Percentiles rank a stretch among this genome's conserved stretches.
phyloP scores from a whole-genome alignment of 2,797 vertebrate genomes.

The Arvicola amphibius region DNA sequence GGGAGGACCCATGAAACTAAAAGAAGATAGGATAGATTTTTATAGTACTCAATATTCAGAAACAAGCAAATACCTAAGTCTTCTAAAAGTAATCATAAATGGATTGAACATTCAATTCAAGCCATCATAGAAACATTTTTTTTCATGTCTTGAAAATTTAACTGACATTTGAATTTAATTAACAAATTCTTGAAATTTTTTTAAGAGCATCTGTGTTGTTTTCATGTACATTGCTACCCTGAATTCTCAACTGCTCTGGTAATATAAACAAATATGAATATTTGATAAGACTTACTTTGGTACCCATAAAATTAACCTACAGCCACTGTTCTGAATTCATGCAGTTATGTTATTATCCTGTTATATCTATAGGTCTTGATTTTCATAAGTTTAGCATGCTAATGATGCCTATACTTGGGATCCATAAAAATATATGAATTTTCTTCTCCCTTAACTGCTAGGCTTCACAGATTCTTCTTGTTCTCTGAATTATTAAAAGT shows the following conservation, averaged over 20 bases:
- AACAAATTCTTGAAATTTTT: neutral
- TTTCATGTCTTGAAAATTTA: neutral
- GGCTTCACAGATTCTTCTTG: conserved; percentile 59
- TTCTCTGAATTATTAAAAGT: conserved; percentile 77
- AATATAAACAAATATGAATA: neutral
- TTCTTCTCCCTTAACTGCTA: conserved; percentile 56
- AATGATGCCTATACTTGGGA: conserved; percentile 69
- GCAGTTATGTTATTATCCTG: conserved; percentile 55
- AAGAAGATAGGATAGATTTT: neutral
- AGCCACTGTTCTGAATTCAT: neutral
- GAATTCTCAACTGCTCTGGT: neutral
- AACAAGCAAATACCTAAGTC: neutral
- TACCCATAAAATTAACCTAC: conserved; percentile 41
- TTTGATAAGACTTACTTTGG: neutral
- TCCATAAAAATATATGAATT: conserved; percentile 72
- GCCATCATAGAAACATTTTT: neutral
- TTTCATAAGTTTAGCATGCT: conserved; percentile 68
- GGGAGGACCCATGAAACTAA: too few species aligned
- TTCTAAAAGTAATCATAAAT: neutral
- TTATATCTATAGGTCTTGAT: conserved; percentile 35
- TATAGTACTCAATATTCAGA: neutral
- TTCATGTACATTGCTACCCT: neutral
- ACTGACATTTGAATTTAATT: neutral
- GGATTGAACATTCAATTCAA: neutral
- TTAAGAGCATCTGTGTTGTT: neutral